Base-by-base conservation (phyloP, 2,113 vertebrate genomes). In the Notarius quadriscutis region DNA sequence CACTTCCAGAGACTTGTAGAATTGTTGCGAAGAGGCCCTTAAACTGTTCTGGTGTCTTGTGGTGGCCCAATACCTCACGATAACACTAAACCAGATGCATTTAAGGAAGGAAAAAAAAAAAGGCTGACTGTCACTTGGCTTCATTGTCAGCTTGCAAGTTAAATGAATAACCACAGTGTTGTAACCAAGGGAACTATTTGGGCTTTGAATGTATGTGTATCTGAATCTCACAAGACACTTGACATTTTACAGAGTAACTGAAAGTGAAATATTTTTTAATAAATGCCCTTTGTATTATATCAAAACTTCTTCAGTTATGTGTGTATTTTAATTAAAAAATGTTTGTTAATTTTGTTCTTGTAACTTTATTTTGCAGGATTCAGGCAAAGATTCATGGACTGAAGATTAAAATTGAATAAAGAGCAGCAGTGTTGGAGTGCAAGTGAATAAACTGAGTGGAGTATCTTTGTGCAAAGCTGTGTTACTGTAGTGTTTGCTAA, bases 381-480 rank as follows among this genome's bases (percentile, higher is more conserved):
- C 90, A 91, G 84, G 89, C 87, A 18, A 92, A 90, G 88, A 88
- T 92, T 50, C 89, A 88, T 71, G 89, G 91, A 57, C 14, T 72
- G 30, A 92, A 92, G 81, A 83, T 87, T 51, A 92, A 92, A 85
- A 48, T 62, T 0, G 91, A 92, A 60, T 91, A 83, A 89, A 77
- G 58, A 69, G 72, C 67, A 81, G 58, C 83, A 55, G 5, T 51
- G 51, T 84, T 60, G 17, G 53, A 58, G 7, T 5, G 22, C 27
- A 57, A 58, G n/a, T 10, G 15, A 15, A 30, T 57, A 57, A 80
- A 58, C 27, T 1, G 50, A 5, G 6, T 8, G 51, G 22, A 17
- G 53, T 53, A 9, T 58, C n/a, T 58, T 80, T 80, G 18, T 58
- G n/a, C 7, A 58, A 58, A 20, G n/a, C 78, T 30, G 15, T 30